These are phyloP conservation scores for Periparus ater DNA, from an alignment of 2,797 vertebrate genomes.

Conservation along the genomic window DNA sequence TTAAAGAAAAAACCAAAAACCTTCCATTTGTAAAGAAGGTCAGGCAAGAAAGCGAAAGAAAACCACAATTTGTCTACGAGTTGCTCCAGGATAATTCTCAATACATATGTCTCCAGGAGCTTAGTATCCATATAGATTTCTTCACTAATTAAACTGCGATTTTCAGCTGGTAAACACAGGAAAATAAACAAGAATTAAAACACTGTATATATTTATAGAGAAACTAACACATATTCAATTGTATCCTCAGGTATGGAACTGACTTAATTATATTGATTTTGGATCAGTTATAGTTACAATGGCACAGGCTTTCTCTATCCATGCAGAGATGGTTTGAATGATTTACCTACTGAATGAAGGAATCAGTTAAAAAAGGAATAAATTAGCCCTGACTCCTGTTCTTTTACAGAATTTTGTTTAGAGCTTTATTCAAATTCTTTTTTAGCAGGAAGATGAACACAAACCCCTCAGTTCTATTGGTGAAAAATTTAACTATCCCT, in stretches of 20 bases:
- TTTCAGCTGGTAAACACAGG: neutral
- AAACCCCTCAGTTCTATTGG: neutral
- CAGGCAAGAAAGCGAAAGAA: neutral
- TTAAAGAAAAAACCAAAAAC: neutral
- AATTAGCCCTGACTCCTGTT: neutral
- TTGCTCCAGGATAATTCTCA: neutral
- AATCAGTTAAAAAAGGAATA: neutral
- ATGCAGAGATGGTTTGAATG: neutral
- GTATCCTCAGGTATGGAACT: neutral
- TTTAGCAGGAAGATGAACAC: neutral
- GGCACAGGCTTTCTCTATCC: neutral
- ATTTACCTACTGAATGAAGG: neutral
- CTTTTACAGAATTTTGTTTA: neutral
- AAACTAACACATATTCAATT: neutral
- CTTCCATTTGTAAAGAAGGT: neutral
- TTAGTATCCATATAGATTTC: neutral
- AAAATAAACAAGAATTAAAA: neutral
- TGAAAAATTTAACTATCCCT: neutral
- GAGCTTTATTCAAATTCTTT: neutral
- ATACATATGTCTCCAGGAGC: neutral
- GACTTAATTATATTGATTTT: neutral
- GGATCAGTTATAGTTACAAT: neutral
- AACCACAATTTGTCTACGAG: neutral
- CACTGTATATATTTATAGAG: neutral
- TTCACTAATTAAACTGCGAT: neutral